Evolutionary conservation across 2,113 vertebrate genomes (phyloP).

Genomic region (Semnornis frantzii): DNA sequence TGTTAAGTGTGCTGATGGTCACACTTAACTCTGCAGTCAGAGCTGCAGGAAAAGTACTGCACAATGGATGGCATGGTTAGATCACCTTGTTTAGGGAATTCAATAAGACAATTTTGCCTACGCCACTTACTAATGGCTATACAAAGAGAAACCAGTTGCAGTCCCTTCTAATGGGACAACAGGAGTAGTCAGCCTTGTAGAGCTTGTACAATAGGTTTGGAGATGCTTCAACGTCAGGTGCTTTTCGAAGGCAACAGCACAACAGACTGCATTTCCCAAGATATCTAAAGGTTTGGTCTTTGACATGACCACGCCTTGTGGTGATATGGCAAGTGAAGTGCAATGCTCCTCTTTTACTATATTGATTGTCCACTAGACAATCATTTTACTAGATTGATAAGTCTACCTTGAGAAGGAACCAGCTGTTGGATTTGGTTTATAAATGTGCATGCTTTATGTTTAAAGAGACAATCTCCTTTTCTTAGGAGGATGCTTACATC

Average conservation of each 20-base stretch:
- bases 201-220: background rate
- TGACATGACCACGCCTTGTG: background rate
- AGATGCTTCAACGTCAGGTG: background rate
- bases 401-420: background rate
- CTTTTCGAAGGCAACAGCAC: background rate
- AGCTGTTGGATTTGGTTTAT: background rate
- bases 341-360: background rate
- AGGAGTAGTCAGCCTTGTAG: background rate
- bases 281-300: background rate
- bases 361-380: too few species aligned
- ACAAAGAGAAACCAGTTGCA: background rate
- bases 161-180: background rate
- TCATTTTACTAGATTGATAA: too few species aligned
- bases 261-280: background rate
- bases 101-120: background rate
- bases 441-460: background rate
- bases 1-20: too few species aligned
- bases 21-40: background rate
- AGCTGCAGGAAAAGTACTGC: background rate
- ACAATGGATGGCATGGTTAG: background rate
- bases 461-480: background rate
- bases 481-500: background rate
- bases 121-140: background rate
- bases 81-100: background rate
- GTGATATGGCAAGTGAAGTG: background rate